Evolutionary conservation across 2,888 invertebrate species (phyloP).

Genomic region (Priapulus caudatus): DNA sequence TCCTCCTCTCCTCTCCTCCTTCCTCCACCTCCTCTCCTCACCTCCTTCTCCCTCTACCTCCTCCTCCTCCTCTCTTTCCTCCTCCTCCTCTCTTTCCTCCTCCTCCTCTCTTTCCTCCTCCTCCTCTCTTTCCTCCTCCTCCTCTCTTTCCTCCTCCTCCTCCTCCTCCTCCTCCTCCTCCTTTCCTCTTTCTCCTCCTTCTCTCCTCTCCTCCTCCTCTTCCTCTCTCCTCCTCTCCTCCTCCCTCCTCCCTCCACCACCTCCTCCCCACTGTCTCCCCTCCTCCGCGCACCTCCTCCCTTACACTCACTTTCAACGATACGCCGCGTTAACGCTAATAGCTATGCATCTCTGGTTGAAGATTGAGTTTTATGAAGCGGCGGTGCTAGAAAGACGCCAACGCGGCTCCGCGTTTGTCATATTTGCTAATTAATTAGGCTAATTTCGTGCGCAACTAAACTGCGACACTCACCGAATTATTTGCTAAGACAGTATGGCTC

Average conservation of each 20-base stretch:
- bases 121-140: not conserved
- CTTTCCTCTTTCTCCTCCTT: not conserved
- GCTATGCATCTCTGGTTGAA: no score
- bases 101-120: not conserved
- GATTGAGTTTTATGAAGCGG: no score
- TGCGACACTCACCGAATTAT: no score
- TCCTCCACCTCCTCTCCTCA: not conserved
- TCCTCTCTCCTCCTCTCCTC: not conserved
- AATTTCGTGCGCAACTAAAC: no score
- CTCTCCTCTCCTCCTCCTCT: not conserved
- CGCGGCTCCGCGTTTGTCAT: no score
- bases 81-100: no score
- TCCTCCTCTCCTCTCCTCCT: not conserved
- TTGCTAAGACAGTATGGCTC: no score
- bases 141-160: conserved; percentile 3
- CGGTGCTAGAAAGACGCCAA: no score
- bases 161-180: conserved; percentile 3
- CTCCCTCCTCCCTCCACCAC: not conserved
- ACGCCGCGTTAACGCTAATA: no score
- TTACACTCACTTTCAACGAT: not conserved
- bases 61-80: no score
- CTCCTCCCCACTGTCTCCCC: no score
- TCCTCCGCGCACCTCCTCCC: not conserved
- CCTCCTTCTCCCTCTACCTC: conserved; percentile 1
- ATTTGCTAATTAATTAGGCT: no score